These are phyloP conservation scores for Drosophila willistoni DNA, from an alignment of 1,140 invertebrate species.

Conservation along the genomic window DNA sequence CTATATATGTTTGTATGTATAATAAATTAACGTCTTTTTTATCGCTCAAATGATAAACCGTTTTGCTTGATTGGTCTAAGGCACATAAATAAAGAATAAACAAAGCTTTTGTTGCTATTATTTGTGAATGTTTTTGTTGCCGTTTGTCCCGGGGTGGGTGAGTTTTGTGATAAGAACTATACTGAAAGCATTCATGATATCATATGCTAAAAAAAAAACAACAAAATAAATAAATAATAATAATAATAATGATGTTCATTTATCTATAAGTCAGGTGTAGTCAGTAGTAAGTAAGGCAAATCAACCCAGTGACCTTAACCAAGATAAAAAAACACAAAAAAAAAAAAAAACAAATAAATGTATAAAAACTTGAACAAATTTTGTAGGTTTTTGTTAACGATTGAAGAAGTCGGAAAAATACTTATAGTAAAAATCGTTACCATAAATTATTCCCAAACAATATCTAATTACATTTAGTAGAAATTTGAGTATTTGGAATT, in stretches of 20 bases:
- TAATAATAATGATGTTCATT: constrained; percentile 18
- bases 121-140: constrained; percentile 45
- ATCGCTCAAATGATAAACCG: constrained; percentile 76
- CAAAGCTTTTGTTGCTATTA: constrained; percentile 56
- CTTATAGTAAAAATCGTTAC: neutral
- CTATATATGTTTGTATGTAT: constrained; percentile 41
- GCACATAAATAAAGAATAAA: constrained; percentile 76
- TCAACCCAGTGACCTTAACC: constrained; percentile 33
- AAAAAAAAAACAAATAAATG: neutral
- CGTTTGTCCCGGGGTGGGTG: constrained; percentile 25
- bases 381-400: neutral
- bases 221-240: no score
- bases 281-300: constrained; percentile 36
- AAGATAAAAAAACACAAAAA: neutral
- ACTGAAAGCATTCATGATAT: constrained; percentile 43
- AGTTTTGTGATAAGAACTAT: constrained; percentile 37
- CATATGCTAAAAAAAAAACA: constrained; percentile 58
- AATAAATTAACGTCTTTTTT: constrained; percentile 80
- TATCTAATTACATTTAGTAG: neutral
- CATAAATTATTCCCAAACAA: neutral
- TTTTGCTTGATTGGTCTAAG: constrained; percentile 78
- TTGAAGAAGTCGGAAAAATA: no score
- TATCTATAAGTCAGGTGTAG: constrained; percentile 41
- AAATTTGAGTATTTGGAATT: no score
- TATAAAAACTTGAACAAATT: neutral